Base-by-base conservation (phyloP, 1,140 invertebrate genomes). In the Papilio polyxenes region DNA sequence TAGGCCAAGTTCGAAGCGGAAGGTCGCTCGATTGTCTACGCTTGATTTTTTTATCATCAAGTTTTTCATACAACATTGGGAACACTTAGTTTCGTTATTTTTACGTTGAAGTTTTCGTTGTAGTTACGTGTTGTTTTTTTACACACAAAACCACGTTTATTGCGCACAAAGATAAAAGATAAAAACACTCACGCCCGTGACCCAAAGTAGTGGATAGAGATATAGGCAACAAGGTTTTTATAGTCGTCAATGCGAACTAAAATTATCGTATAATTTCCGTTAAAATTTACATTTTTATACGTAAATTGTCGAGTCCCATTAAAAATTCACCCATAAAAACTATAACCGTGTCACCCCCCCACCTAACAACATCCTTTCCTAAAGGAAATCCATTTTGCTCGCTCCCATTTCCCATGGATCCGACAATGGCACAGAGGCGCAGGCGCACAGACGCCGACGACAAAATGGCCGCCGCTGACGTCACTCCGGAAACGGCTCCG, bases 401-500 rank as follows among this genome's bases (percentile, higher is more conserved):
- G 87, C 88, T 89, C 89, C 90, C 88, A 89, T 92, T 93, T 92
- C 92, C 92, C 92, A 92, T 92, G 89, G 83, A 74, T 80, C 81
- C 81, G 78, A 91, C 89, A 91, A 89, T 91, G 72, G 83, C 65
- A 72, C 65, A 72, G 65, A 23, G 31, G 31, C 77, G 20, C 75
- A 81, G 83, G 80, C 81, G 91, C 88, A 85, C 89, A 87, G 87
- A 87, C 88, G 89, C 88, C 90, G 92, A 90, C 87, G 85, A 84
- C 90, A 94, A 94, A 92, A 94, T 94, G 93, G 93, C 93, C 82
- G 88, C 80, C 87, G 86, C 56, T 94, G 93, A 93, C 92, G 92
- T 93, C 92, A 92, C 89, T 86, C 91, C 93, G 93, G 93, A 94
- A 94, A 89, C 89, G 87, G 88, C 93, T 93, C 92, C 93, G 92